A percentile compares a stretch with the other conserved stretches of the same genome.
phyloP scores from a whole-genome alignment of 1,140 invertebrate species.

The Panagrolaimus sp. region DNA sequence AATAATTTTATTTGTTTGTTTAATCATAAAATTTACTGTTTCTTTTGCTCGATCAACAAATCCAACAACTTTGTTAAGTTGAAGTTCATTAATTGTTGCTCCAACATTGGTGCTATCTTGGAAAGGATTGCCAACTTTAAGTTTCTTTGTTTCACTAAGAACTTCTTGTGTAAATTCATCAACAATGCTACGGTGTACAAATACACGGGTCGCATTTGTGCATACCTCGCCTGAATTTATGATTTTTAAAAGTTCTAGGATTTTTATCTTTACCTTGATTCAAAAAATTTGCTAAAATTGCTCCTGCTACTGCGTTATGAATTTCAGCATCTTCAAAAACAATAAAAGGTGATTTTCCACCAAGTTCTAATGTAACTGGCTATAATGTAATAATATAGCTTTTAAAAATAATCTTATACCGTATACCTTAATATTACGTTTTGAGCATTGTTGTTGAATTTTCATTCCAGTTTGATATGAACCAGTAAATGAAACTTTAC shows the following conservation, averaged over 20 bases:
- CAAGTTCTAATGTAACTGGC: too few relatives aligned
- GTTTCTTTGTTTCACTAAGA: conserved; percentile 51
- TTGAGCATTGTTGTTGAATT: conserved; percentile 61
- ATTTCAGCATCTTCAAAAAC: conserved; percentile 64
- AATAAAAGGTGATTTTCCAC: conserved; percentile 65
- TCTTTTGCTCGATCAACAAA: conserved; percentile 62
- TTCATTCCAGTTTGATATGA: conserved; percentile 61
- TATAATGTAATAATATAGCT: conserved; percentile 63
- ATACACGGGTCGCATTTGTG: conserved; percentile 65
- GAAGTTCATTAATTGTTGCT: conserved; percentile 63
- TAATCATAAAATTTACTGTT: conserved; percentile 57
- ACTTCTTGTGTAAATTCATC: conserved; percentile 59
- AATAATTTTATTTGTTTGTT: conserved; percentile 4
- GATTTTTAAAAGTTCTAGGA: not conserved
- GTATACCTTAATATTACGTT: conserved; percentile 45
- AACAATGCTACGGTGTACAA: conserved; percentile 61
- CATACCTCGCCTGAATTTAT: conserved; percentile 60
- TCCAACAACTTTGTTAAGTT: conserved; percentile 62
- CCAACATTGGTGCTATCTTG: conserved; percentile 61
- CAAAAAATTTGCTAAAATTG: conserved; percentile 65
- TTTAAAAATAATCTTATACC: conserved; percentile 23
- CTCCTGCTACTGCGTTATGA: conserved; percentile 63
- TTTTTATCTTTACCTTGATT: conserved; percentile 62
- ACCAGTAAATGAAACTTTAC: conserved; percentile 64
- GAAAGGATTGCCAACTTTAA: conserved; percentile 60